Evolutionary conservation across 2,888 invertebrate species (phyloP), one percentile per base, ranked within the genome.

Genomic region (Euzetes globulus): DNA sequence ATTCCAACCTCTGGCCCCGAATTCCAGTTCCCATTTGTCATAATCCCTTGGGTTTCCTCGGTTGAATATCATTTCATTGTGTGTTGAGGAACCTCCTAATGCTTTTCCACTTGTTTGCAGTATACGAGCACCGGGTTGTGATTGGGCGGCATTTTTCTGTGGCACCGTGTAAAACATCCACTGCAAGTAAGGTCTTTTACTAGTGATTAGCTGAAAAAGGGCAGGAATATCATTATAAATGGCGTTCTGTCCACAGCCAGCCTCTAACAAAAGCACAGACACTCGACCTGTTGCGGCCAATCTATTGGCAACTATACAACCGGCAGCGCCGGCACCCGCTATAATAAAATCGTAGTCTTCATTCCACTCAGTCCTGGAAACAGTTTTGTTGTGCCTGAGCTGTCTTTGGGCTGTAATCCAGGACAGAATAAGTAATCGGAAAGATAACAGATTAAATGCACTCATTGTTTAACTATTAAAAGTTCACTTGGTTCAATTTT

Each of bases 1-100:
- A n/a, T 11, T 19, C 73, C 73, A 73, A 22, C 73, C 73, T 6
- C 33, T 22, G 25, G 63, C 60, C 15, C 73, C 73, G 37, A 37
- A 73, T 13, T 25, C 22, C 15, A 29, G 2, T 7, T 1, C 29
- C 68, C 68, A 73, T 11, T 22, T 17, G 47, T 73, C 73, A 41
- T 45, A 73, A n/a, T 68, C 65, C 7, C 15, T 15, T 29, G 50
- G 15, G 19, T 68, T 73, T 5, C 68, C 73, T n/a, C 68, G 19
- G 22, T 47, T 47, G 22, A 68, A 68, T 1, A 68, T 27, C 73
- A 68, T 45, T 9, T 50, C 37, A 17, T 73, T 73, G 0, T 47
- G 41, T 3, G 68, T 29, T 0, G 73, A 68, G 11, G 68, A n/a
- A n/a, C n/a, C n/a, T n/a, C n/a, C n/a, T n/a, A n/a, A n/a, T n/a